These are phyloP conservation scores for Temnothorax rugatulus DNA, from an alignment of 2,888 invertebrate species.

Conservation along the genomic window DNA sequence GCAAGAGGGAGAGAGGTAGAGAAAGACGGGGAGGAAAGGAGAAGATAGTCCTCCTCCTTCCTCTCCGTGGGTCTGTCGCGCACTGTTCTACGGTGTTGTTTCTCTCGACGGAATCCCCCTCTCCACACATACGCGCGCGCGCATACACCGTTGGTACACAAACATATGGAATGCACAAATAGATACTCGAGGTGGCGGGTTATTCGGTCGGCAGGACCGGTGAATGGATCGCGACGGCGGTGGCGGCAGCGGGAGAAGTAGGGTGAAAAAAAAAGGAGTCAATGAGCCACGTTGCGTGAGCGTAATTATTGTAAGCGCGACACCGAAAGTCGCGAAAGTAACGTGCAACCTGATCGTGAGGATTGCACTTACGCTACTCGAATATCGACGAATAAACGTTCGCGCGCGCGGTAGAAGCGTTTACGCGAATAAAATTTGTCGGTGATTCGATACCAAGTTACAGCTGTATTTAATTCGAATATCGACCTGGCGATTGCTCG, in stretches of 20 bases:
- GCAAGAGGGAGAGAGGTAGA: neutral
- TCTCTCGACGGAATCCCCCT: slow-evolving; percentile 32
- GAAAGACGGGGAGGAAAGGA: neutral
- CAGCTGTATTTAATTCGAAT: neutral
- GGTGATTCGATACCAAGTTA: neutral
- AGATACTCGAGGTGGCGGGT: slow-evolving; percentile 71
- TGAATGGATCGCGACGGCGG: slow-evolving; percentile 80
- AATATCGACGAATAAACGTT: neutral
- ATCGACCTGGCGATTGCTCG: neutral
- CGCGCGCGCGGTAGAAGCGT: neutral
- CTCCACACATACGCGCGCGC: neutral
- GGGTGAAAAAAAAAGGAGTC: slow-evolving; percentile 68
- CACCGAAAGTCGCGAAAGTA: slow-evolving; percentile 8
- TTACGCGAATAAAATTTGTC: slow-evolving; percentile 10
- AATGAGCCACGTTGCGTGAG: slow-evolving; percentile 77
- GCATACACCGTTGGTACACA: slow-evolving; percentile 50
- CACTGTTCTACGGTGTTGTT: slow-evolving; percentile 59
- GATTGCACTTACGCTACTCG: neutral
- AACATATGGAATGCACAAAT: slow-evolving; percentile 80
- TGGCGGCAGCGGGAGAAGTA: slow-evolving; percentile 66
- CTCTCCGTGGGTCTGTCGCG: slow-evolving; percentile 41
- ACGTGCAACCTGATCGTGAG: slow-evolving; percentile 1
- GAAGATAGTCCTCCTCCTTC: slow-evolving; percentile 44
- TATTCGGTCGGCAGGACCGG: slow-evolving; percentile 68
- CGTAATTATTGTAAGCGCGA: slow-evolving; percentile 66